Percentiles rank a stretch among this genome's conserved stretches.
phyloP scores from a whole-genome alignment of 2,797 vertebrate species.

The Argentina silus region DNA sequence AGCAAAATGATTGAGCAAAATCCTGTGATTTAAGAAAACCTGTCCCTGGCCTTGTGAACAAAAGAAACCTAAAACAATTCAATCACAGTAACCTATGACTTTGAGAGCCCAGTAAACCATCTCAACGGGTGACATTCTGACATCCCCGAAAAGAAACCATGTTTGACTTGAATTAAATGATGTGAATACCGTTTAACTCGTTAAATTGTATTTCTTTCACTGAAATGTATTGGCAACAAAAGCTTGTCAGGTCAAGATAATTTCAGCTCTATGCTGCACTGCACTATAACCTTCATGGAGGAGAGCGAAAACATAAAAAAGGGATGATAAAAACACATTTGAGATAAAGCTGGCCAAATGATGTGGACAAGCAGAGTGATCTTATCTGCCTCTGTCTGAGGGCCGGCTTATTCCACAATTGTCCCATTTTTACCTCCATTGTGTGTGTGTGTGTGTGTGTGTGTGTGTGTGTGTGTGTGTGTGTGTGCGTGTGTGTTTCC shows the following conservation, averaged over 20 bases:
- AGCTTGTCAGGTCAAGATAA: slow-evolving; percentile 61
- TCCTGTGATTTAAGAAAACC: slow-evolving; percentile 1
- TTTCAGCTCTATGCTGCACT: slow-evolving; percentile 48
- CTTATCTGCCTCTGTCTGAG: slow-evolving; percentile 63
- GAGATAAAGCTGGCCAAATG: slow-evolving; percentile 64
- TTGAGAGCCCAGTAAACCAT: not conserved
- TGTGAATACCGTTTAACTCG: slow-evolving; percentile 50
- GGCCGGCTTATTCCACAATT: slow-evolving; percentile 56
- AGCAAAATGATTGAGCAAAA: too few relatives aligned
- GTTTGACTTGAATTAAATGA: slow-evolving; percentile 32
- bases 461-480: slow-evolving; percentile 1
- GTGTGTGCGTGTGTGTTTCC: slow-evolving; percentile 3
- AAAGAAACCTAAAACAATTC: not conserved
- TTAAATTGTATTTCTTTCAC: slow-evolving; percentile 50
- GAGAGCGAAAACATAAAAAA: slow-evolving; percentile 70
- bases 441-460: not conserved
- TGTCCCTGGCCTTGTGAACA: not conserved
- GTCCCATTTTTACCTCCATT: slow-evolving; percentile 29
- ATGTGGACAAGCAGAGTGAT: slow-evolving; percentile 60
- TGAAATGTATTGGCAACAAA: slow-evolving; percentile 41
- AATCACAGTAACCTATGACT: too few relatives aligned
- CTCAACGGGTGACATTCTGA: not conserved
- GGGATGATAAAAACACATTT: slow-evolving; percentile 55
- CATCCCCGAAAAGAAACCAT: slow-evolving; percentile 14
- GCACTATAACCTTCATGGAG: slow-evolving; percentile 70